These are phyloP conservation scores for Chloropsis hardwickii DNA, from an alignment of 2,113 vertebrate species.

Conservation along the genomic window DNA sequence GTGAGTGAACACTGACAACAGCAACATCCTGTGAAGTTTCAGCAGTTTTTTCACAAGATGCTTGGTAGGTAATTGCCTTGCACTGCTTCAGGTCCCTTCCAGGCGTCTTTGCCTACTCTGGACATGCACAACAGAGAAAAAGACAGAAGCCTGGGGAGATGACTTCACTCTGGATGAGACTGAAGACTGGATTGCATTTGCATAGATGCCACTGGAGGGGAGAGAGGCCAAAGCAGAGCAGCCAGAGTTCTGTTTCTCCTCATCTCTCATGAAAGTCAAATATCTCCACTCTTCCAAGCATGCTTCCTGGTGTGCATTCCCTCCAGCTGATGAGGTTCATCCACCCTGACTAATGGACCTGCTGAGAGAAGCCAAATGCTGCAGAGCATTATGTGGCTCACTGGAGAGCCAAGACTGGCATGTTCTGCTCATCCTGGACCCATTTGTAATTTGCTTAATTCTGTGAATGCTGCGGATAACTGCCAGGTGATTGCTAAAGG, in stretches of 20 bases:
- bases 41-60: neutral
- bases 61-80: neutral
- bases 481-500: neutral
- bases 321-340: neutral
- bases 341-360: slow-evolving; percentile 16
- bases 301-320: neutral
- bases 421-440: neutral
- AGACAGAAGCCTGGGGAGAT: neutral
- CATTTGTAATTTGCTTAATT: slow-evolving; percentile 15
- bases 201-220: neutral
- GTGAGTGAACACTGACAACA: neutral
- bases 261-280: slow-evolving; percentile 29
- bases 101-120: neutral
- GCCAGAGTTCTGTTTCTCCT: neutral
- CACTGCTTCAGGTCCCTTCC: neutral
- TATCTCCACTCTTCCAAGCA: neutral
- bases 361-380: slow-evolving; percentile 29
- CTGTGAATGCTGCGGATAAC: neutral
- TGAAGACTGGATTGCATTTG: neutral
- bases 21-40: neutral
- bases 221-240: neutral
- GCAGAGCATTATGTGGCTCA: neutral
- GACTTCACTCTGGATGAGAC: neutral
- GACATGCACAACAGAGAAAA: neutral
- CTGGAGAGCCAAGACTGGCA: neutral